Conservation (phyloP, 2,113 vertebrate species). For the Pantherophis guttatus region DNA sequence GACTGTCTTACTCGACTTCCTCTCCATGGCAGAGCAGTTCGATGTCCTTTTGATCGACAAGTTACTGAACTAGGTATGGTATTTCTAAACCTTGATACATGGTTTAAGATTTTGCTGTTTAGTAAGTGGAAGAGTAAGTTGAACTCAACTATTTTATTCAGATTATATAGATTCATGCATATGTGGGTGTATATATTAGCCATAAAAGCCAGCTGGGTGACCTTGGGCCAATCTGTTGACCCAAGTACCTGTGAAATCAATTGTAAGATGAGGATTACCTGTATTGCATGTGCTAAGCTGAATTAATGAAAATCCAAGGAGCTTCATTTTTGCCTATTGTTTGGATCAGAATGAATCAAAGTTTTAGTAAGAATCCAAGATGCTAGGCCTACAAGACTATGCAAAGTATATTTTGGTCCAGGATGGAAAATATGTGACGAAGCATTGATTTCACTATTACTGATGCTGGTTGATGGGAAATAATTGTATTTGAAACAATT, state of each 20-base stretch:
- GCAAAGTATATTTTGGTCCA: neutral
- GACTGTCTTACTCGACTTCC: constrained; percentile 94
- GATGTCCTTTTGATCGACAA: constrained; percentile 96
- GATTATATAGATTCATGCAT: neutral
- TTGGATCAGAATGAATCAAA: neutral
- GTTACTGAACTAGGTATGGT: constrained; percentile 91
- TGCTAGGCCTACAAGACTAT: neutral
- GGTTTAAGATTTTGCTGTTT: neutral
- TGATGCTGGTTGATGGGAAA: neutral
- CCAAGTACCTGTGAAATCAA: neutral
- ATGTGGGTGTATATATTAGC: neutral
- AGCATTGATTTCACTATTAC: neutral
- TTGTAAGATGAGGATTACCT: neutral
- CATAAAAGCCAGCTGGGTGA: neutral
- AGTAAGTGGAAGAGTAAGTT: neutral
- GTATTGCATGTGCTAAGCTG: neutral
- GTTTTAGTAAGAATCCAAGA: neutral
- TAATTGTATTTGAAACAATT: neutral
- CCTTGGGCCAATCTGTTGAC: too few relatives aligned
- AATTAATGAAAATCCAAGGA: neutral
- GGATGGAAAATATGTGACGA: neutral
- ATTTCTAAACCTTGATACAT: neutral
- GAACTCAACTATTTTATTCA: neutral
- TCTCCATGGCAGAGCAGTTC: constrained; percentile 90
- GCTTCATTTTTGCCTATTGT: neutral